These are phyloP conservation scores for Epirrita christyi DNA, from an alignment of 2,888 invertebrate genomes.

Conservation along the genomic window DNA sequence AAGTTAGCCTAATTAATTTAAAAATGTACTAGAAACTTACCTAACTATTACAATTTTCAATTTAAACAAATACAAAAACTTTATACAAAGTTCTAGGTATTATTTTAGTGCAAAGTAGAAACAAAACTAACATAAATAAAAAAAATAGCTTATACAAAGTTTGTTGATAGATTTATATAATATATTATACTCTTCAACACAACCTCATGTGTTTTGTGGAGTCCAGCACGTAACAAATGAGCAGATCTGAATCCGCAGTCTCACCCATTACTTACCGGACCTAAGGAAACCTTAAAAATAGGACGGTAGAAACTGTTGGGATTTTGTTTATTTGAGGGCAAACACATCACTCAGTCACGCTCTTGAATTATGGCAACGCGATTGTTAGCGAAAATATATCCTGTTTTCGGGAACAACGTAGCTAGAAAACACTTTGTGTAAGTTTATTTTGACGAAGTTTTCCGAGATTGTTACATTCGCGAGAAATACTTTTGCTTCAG, in stretches of 20 bases:
- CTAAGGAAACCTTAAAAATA: slow-evolving; percentile 30
- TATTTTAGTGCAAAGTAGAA: background rate
- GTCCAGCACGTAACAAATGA: slow-evolving; percentile 32
- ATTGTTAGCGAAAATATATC: slow-evolving; percentile 23
- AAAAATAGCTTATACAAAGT: slow-evolving; percentile 17
- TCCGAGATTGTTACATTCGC: slow-evolving; percentile 23
- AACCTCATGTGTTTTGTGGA: slow-evolving; percentile 15
- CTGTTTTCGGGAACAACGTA: slow-evolving; percentile 17
- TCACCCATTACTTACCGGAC: slow-evolving; percentile 34
- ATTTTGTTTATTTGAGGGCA: slow-evolving; percentile 31
- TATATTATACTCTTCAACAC: slow-evolving; percentile 13
- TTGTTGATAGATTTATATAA: slow-evolving; percentile 29
- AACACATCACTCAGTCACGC: slow-evolving; percentile 28
- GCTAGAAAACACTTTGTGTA: slow-evolving; percentile 28
- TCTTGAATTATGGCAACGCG: slow-evolving; percentile 24
- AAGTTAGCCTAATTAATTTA: no score
- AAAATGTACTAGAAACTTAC: no score
- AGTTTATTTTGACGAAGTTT: slow-evolving; percentile 33
- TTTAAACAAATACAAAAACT: no score
- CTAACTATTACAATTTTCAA: no score
- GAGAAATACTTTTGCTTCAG: slow-evolving; percentile 19
- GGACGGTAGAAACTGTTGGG: slow-evolving; percentile 10
- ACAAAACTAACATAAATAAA: slow-evolving; percentile 13
- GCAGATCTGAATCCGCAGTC: slow-evolving; percentile 32
- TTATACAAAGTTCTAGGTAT: no score